Base-by-base conservation (phyloP, 2,888 invertebrate genomes). In the Sturmia bella region DNA sequence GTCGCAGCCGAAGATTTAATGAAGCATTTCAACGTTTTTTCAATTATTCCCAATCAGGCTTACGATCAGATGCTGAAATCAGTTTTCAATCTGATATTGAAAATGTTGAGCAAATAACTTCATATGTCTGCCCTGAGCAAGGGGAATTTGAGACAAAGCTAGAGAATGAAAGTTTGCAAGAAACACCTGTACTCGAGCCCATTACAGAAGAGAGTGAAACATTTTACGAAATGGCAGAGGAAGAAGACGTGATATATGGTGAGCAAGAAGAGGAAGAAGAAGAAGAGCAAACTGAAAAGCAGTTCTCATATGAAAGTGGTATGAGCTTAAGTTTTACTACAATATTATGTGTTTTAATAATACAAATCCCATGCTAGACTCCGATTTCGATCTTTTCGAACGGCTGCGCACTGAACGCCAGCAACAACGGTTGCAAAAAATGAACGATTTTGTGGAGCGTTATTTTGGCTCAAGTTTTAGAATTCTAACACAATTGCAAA, bases 361-460 rank as follows among this genome's bases (percentile, higher is more conserved):
- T 13, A n/a, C 13, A 13, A 1, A 17, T 41, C 4, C 0, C 12
- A 13, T 1, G 24, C 45, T 11, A 77, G 77, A 78, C 21, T 66
- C 74, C 17, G 76, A 81, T 56, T 64, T 57, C 2, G 82, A 82
- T 73, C 41, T 41, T n/a, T 82, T 82, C 48, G 82, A 82, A 61
- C 52, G 52, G 11, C 21, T 82, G 3, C 82, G 77, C 12, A 11
- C 43, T 13, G 74, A 73, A 45, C 73, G 81, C 6, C 68, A 73
- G 39, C 48, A 69, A 19, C 61, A 81, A 59, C 73, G 73, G n/a
- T 32, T 50, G 4, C 77, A 81, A 45, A 48, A 57, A 1, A 69
- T 68, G 69, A 63, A 77, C 43, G 41, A 69, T 17, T 82, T 66
- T 24, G 57, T 82, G 12, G 19, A 74, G 9, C 68, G 52, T 11